These are phyloP conservation scores for Halocynthia aurantium DNA, from an alignment of 23 tunicate genomes.

Conservation along the genomic window DNA sequence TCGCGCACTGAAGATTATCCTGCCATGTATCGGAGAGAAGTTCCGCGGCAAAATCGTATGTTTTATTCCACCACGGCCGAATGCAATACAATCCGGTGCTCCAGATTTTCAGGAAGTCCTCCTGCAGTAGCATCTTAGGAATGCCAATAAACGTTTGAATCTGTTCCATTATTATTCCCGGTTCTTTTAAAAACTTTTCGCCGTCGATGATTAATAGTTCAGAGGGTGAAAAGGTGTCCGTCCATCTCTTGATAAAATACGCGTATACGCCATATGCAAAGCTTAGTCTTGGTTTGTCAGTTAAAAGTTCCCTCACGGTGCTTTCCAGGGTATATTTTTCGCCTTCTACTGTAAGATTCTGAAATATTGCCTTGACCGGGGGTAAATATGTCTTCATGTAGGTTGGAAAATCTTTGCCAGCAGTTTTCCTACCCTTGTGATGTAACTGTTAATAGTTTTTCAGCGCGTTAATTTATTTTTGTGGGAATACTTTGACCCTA, in stretches of 20 bases:
- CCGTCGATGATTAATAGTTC: slow-evolving; percentile 6
- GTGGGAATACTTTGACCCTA: no score
- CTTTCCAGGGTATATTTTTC: background rate
- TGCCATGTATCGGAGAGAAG: background rate
- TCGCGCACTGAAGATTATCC: background rate
- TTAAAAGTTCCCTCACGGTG: background rate
- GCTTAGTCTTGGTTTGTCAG: slow-evolving; percentile 1
- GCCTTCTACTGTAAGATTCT: background rate
- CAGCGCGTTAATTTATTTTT: no score
- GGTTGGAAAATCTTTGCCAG: background rate
- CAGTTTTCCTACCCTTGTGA: no score
- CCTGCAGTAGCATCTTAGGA: background rate
- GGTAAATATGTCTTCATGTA: background rate
- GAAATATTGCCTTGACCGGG: background rate
- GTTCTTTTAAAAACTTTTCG: slow-evolving; percentile 5
- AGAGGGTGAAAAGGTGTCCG: background rate
- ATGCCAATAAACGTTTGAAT: slow-evolving; percentile 11
- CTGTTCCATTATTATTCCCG: slow-evolving; percentile 8
- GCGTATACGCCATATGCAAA: slow-evolving; percentile 24
- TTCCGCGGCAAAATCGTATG: slow-evolving; percentile 14
- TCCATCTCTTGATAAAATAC: slow-evolving; percentile 16
- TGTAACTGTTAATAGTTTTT: no score
- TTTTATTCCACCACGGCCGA: slow-evolving; percentile 24
- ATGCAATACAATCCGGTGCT: slow-evolving; percentile 20
- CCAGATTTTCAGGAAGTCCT: slow-evolving; percentile 3